Percentiles rank a stretch among this genome's conserved stretches.
phyloP scores from a whole-genome alignment of 2,797 vertebrate species.

The Megalops cyprinoides region DNA sequence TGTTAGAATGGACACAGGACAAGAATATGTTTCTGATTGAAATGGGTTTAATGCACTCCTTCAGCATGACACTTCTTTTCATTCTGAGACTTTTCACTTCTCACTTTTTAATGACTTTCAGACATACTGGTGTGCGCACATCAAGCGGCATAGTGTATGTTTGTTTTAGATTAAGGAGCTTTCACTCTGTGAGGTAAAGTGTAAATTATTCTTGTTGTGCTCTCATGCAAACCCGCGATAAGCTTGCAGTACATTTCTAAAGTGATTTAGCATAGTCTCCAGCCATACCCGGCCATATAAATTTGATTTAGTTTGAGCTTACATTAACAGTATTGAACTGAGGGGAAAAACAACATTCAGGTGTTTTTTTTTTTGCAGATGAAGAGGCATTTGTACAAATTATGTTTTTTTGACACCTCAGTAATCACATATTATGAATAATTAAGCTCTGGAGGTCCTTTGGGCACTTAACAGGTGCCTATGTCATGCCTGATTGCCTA shows the following conservation, averaged over 20 bases:
- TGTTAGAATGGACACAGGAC: too few species aligned
- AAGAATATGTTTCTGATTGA: background rate
- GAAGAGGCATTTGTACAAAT: slow-evolving; percentile 52
- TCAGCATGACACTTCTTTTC: background rate
- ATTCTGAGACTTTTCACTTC: too few species aligned
- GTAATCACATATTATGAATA: slow-evolving; percentile 63
- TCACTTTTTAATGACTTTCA: background rate
- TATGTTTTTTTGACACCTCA: slow-evolving; percentile 55
- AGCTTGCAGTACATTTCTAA: background rate
- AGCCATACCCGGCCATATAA: background rate
- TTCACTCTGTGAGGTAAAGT: background rate
- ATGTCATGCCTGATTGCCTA: slow-evolving; percentile 57
- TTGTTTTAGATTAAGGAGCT: background rate
- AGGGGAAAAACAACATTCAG: background rate
- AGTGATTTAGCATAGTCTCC: background rate
- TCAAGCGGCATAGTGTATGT: background rate
- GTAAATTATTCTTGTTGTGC: background rate
- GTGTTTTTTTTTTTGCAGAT: slow-evolving; percentile 22
- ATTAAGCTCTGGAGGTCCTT: slow-evolving; percentile 54
- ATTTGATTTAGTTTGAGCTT: background rate
- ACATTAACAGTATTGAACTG: background rate
- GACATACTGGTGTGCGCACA: background rate
- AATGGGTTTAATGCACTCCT: background rate
- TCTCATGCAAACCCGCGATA: background rate
- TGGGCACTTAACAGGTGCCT: slow-evolving; percentile 57